Evolutionary conservation across 2,888 invertebrate genomes (phyloP), one percentile per base, ranked within the genome.

Genomic region (Dryadula phaetusa): DNA sequence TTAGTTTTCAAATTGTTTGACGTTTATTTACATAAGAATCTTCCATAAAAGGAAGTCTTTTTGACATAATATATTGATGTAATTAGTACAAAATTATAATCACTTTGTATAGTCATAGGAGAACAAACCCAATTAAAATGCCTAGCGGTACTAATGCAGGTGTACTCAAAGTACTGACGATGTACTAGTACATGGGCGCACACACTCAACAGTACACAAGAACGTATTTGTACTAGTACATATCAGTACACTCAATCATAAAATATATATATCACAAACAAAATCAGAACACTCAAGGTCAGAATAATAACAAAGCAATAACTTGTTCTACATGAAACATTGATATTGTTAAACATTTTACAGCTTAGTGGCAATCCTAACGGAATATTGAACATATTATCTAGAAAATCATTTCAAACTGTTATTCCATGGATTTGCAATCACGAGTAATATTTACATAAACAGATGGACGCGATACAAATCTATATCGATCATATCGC

Each of bases 371-470:
- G 14, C 60, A 60, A 32, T 46, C 14, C 28, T 60, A 60, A 46
- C 60, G 60, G 60, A 46, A 44, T 52, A 28, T 32, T 8, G 32
- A 60, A 32, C 60, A 60, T 44, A 46, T 46, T 32, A 46, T 53
- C 32, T 42, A 34, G 44, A 60, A 46, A 46, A 60, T 46, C 44
- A 60, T 60, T 18, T 32, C 32, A 61, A 22, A 28, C 66, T 63
- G 72, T 65, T 66, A 69, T 60, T 66, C 58, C 44, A 73, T 66
- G 70, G 65, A 64, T 62, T 66, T 49, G 62, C 22, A 73, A 74
- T 75, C 74, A 74, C 74, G 75, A 75, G 66, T 70, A 69, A 68
- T 69, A 72, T 74, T 74, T 73, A 70, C 72, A 73, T 74, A 73
- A 67, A 71, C 73, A 64, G 64, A 70, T 62, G 42, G 68, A 72